These are phyloP conservation scores for Neodontobutis hainanensis DNA, from an alignment of 2,113 vertebrate genomes.

Conservation along the genomic window DNA sequence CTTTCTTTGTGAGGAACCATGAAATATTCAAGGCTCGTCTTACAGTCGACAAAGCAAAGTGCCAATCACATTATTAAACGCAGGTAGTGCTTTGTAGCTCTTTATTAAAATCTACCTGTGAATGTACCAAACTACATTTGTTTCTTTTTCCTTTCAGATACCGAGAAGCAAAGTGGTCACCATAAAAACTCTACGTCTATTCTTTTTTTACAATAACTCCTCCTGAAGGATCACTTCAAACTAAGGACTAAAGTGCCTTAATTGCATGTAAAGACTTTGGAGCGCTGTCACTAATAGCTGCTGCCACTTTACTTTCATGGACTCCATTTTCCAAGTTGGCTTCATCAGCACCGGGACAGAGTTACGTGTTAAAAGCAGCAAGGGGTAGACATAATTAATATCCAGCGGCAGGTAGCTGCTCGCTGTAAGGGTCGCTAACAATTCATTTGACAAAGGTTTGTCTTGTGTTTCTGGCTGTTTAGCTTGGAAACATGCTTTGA, in stretches of 20 bases:
- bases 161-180: background rate
- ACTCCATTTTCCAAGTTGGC: background rate
- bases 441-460: conserved; percentile 5
- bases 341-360: background rate
- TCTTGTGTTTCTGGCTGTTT: background rate
- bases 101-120: no score
- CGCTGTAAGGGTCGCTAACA: conserved; percentile 12
- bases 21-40: conserved; percentile 22
- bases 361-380: conserved; percentile 10
- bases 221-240: background rate
- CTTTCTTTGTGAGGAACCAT: conserved; percentile 6
- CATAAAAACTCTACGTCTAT: background rate
- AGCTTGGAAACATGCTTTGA: background rate
- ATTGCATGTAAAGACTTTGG: background rate
- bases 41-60: background rate
- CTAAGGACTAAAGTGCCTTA: background rate
- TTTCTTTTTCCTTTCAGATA: background rate
- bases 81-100: background rate
- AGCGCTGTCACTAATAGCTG: background rate
- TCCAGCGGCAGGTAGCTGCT: conserved; percentile 23
- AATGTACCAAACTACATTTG: no score
- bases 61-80: conserved; percentile 14
- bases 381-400: conserved; percentile 26
- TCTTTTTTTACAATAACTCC: background rate
- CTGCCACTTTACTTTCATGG: background rate